Evolutionary conservation across 2,797 vertebrate species (phyloP), one percentile per base, ranked within the genome.

Genomic region (Siniperca scherzeri): DNA sequence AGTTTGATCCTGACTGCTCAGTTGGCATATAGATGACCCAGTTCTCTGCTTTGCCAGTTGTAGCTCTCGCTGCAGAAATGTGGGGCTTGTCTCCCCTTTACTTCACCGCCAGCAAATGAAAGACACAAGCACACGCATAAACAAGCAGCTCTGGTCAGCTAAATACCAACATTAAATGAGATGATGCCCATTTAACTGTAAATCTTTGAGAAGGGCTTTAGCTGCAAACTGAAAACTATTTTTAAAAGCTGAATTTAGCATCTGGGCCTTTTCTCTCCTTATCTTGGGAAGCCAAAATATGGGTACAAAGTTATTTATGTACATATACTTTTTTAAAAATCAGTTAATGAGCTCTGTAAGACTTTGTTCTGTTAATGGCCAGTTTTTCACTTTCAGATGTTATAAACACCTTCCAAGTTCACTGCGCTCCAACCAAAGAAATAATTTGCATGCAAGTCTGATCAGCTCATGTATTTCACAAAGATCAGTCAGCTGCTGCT

Each of bases 1-100:
- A 79, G 87, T 88, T 82, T 89, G 87, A 87, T 83, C 81, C 77
- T 21, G 72, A 73, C 89, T 85, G 87, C 90, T 90, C 73, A 72
- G 64, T 73, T 89, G 89, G 84, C 89, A 91, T 92, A 92, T 91
- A 93, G 91, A 92, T 92, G 93, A 94, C 93, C 91, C 93, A 91
- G 87, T 94, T 92, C 83, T 86, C 61, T 38, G 77, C 53, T 60
- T 60, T 85, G 65, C 87, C 86, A 86, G 91, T 83, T 78, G 82
- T 83, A 74, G 83, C 87, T 81, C 81, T 80, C 3, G 11, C 71
- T 84, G 88, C 78, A 78, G 80, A 85, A 82, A 89, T 70, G 74
- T 64, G 77, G 78, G 74, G 71, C 78, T 81, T 30, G 72, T 77
- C 81, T 77, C 57, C 3, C 57, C 36, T 78, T 81, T 73, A 68